Base-by-base conservation (phyloP, 2,113 vertebrate species). In the Lipophrys pholis region DNA sequence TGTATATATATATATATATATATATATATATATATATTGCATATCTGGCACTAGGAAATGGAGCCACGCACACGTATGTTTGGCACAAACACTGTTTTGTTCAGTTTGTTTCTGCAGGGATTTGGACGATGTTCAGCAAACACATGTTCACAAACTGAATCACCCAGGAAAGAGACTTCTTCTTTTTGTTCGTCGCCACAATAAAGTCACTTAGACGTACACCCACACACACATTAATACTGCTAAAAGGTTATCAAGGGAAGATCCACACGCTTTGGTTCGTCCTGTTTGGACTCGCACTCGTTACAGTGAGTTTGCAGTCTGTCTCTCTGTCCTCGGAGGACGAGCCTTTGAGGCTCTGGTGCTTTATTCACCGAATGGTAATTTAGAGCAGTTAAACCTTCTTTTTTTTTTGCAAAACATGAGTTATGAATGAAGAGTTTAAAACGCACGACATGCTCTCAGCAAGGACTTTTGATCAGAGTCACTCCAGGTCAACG, bases 371-470 rank as follows among this genome's bases (percentile, higher is more conserved):
- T 49, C 41, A 43, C 68, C 68, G 61, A 56, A 46, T 39, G 74
- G 41, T 53, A 58, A 46, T 49, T 48, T 70, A 39, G 42, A 21
- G 39, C 71, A 41, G 56, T 60, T 75, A 83, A 89, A 72, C 80
- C 69, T 78, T 30, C 4, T 30, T 30, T 30, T 30, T 30, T 30
- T 30, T 56, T 80, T 73, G 59, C 49, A 6, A 16, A 2, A 12
- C 14, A 16, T 16, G 6, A 52, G 63, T 82, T 81, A 70, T 59
- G 11, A 45, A 52, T 48, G 1, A 6, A 74, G n/a, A 72, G 77
- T 83, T 83, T 71, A 84, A 83, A 60, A 84, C 69, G 77, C 65
- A 50, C 58, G 61, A 54, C n/a, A 56, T 48, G 76, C 66, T 80
- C 55, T 65, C 57, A 74, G 80, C 50, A 71, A 46, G 52, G 67